Conservation (phyloP, 2,888 invertebrate species). For the Ectropis crepuscularia region DNA sequence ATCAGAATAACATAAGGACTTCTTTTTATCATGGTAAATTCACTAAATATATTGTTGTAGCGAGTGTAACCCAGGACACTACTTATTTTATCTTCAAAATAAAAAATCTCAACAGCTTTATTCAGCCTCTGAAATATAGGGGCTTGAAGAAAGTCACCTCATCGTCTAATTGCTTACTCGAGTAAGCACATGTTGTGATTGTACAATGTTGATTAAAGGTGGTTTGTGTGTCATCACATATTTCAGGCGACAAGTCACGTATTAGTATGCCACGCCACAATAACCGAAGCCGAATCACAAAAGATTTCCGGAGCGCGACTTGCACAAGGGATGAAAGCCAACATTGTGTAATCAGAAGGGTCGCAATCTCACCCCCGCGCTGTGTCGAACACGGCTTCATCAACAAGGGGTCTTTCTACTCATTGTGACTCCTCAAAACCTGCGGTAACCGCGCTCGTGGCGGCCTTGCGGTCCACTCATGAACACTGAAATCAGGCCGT, state of each 20-base stretch:
- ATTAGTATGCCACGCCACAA: constrained; percentile 82
- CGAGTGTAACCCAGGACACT: too few relatives aligned
- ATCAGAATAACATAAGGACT: too few relatives aligned
- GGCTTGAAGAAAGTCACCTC: too few relatives aligned
- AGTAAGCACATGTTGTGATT: constrained; percentile 7
- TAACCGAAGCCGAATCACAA: constrained; percentile 83
- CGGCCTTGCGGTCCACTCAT: constrained; percentile 13
- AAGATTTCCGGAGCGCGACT: constrained; percentile 84
- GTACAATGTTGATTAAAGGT: constrained; percentile 51
- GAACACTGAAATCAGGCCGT: constrained; percentile 34
- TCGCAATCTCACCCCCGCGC: constrained; percentile 78
- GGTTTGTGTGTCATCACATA: constrained; percentile 65
- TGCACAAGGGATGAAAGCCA: constrained; percentile 83
- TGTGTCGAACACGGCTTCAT: constrained; percentile 81
- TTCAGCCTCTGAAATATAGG: too few relatives aligned
- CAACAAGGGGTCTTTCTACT: constrained; percentile 79
- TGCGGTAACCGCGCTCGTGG: constrained; percentile 49
- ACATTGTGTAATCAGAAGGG: constrained; percentile 85
- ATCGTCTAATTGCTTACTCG: not conserved
- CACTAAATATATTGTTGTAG: too few relatives aligned
- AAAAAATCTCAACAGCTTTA: too few relatives aligned
- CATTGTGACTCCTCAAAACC: constrained; percentile 73
- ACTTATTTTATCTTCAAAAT: too few relatives aligned
- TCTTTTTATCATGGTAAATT: too few relatives aligned
- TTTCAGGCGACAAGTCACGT: constrained; percentile 68